Evolutionary conservation across 2,113 vertebrate genomes (phyloP).

Genomic region (Macaca fascicularis): T2T-MFA8v1.1 NC_088386.1:58308001-58308500

Average conservation of each 20-base stretch:
- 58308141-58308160: not conserved
- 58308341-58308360: not conserved
- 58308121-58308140: not conserved
- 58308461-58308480: not conserved
- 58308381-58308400: not conserved
- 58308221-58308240: not conserved
- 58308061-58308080: not conserved
- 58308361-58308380: not conserved
- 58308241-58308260: not conserved
- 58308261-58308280: not conserved
- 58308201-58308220: not conserved
- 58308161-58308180: not conserved
- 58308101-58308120: constrained; percentile 2
- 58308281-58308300: not conserved
- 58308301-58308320: not conserved
- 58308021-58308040: not conserved
- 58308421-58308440: not conserved
- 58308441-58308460: not conserved
- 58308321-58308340: not conserved
- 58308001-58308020: not conserved
- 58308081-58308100: not conserved
- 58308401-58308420: not conserved
- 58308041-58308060: not conserved
- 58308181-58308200: not conserved
- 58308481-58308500: not conserved